Base-by-base conservation (phyloP, 2,113 vertebrate species). In the Ariopsis seemanni region DNA sequence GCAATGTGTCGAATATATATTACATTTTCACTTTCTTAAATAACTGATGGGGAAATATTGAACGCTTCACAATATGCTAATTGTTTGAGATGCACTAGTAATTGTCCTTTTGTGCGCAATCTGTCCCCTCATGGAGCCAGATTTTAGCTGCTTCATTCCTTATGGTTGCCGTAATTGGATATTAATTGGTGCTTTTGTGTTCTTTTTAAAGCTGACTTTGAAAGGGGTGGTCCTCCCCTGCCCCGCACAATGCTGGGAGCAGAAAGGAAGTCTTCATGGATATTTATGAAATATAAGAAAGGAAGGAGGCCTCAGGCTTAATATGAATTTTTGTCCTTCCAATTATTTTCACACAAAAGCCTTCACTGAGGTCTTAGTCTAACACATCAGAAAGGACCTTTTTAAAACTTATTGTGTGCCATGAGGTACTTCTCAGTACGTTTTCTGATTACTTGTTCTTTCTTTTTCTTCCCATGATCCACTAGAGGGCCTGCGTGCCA, bases 401-500 rank as follows among this genome's bases (percentile, higher is more conserved):
- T 74, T 22, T 48, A 74, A 48, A 8, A 30, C 30, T 15, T 30
- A 15, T 1, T 18, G 77, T 78, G 22, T 57, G 15, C 2, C 34
- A 20, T 17, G 22, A 2, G 7, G 71, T 12, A 25, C 48, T 74
- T 22, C 18, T 78, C 52, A 78, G 50, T 7, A 5, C 42, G 4
- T 22, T 82, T 5, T 60, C 62, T 87, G 22, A 87, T 81, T 20
- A 57, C 53, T 86, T 48, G 8, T 69, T 83, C 62, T 27, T 69
- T 55, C 5, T 5, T 63, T 20, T 60, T 25, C 20, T 65, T 25
- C 34, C 7, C 12, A 30, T 84, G 27, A 62, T 87, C 88, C 85
- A 50, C 85, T 80, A 89, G 88, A 84, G 82, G 88, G 82, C 85
- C 27, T 83, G 88, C 57, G 60, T 77, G 63, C 85, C 52, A 58